Evolutionary conservation across 2,797 vertebrate species (phyloP).

Genomic region (Knipowitschia caucasica): DNA sequence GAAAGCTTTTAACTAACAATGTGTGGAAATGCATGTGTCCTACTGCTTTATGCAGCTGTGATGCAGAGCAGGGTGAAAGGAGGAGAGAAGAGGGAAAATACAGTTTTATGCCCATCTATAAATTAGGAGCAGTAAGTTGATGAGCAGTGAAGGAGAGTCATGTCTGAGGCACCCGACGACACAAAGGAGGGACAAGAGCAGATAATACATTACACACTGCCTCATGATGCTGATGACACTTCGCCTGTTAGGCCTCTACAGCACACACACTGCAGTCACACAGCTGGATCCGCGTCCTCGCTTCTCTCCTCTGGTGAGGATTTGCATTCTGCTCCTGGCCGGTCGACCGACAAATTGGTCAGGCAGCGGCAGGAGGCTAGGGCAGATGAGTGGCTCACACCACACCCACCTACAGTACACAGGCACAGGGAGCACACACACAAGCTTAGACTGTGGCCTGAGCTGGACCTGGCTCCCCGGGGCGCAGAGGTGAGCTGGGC

Average conservation of each 20-base stretch:
- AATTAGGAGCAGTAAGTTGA: slow-evolving; percentile 74
- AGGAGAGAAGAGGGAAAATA: slow-evolving; percentile 58
- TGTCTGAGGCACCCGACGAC: slow-evolving; percentile 50
- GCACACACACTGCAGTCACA: slow-evolving; percentile 54
- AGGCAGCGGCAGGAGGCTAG: slow-evolving; percentile 73
- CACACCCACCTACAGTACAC: slow-evolving; percentile 45
- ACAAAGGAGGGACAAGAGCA: slow-evolving; percentile 31
- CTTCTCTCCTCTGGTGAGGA: slow-evolving; percentile 74
- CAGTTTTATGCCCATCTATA: slow-evolving; percentile 76
- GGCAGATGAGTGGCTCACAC: slow-evolving; percentile 51
- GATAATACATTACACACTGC: slow-evolving; percentile 45
- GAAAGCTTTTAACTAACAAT: slow-evolving; percentile 23
- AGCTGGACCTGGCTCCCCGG: slow-evolving; percentile 54
- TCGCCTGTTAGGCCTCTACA: slow-evolving; percentile 64
- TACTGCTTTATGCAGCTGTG: slow-evolving; percentile 67
- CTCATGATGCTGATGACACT: slow-evolving; percentile 62
- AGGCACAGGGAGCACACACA: slow-evolving; percentile 36
- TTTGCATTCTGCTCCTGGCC: slow-evolving; percentile 79
- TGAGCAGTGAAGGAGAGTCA: slow-evolving; percentile 77
- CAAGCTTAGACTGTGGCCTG: slow-evolving; percentile 54
- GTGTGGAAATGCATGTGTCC: slow-evolving; percentile 75
- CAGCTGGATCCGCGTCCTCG: slow-evolving; percentile 50
- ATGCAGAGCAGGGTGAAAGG: slow-evolving; percentile 52
- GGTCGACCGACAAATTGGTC: slow-evolving; percentile 79
- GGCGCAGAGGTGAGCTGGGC: slow-evolving; percentile 60